A percentile compares a stretch with the other conserved stretches of the same genome.
Conservation (phyloP, 2,888 invertebrate species). For the Andrena chrysosceles region DNA sequence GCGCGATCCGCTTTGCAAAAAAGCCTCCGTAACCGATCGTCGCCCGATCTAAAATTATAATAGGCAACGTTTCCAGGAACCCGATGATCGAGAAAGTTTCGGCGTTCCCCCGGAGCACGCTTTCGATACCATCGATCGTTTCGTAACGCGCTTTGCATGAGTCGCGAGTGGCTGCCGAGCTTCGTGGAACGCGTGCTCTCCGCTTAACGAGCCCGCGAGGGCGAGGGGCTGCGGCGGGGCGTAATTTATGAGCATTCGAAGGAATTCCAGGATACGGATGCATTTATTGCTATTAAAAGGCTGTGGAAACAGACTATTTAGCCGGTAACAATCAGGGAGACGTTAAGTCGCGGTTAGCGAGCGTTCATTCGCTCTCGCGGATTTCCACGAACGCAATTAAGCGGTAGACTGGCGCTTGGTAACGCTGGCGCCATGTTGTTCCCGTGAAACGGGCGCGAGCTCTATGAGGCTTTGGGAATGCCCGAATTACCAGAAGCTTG, state of each 20-base stretch:
- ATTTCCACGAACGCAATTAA: constrained; percentile 43
- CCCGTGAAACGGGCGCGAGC: background rate
- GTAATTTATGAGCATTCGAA: background rate
- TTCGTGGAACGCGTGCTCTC: background rate
- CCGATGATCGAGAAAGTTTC: constrained; percentile 33
- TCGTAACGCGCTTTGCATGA: constrained; percentile 23
- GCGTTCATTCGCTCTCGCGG: constrained; percentile 11
- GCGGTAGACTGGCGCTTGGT: background rate
- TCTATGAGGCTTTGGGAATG: background rate
- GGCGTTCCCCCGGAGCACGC: constrained; percentile 2
- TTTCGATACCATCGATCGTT: constrained; percentile 21
- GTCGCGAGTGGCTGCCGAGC: background rate
- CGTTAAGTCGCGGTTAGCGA: constrained; percentile 5
- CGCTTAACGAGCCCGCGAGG: background rate
- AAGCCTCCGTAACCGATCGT: background rate
- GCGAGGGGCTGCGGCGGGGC: background rate
- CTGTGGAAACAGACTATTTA: background rate
- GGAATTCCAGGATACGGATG: background rate
- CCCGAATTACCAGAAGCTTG: background rate
- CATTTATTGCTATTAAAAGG: constrained; percentile 19
- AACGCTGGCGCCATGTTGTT: constrained; percentile 18
- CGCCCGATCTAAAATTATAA: constrained; percentile 40
- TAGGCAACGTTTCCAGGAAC: constrained; percentile 3
- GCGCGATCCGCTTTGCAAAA: background rate
- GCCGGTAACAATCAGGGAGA: background rate